phyloP scores from a whole-genome alignment of 2,888 invertebrate genomes.

The Chydorus sphaericus region DNA sequence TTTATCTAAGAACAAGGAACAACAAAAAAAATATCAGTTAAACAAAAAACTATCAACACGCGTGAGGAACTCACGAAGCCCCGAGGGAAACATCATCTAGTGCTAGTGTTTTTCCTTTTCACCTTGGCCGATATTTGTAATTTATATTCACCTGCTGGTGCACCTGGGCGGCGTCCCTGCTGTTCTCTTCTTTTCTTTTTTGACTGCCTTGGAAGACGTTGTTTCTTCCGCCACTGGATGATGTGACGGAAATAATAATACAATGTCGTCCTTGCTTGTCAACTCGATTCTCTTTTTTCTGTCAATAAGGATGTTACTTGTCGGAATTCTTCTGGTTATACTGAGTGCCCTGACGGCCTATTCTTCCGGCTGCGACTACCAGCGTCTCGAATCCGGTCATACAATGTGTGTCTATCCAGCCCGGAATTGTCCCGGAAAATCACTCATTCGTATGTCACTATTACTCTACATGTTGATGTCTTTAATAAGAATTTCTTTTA shows the following conservation, averaged over 20 bases:
- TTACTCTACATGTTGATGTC: not conserved
- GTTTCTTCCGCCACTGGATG: not conserved
- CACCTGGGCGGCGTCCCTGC: no score
- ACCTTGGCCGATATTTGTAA: no score
- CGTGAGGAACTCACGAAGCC: no score
- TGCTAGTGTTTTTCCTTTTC: no score
- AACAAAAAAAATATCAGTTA: not conserved
- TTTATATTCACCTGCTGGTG: no score
- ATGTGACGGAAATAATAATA: not conserved
- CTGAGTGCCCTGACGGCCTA: not conserved
- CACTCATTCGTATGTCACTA: constrained; percentile 17
- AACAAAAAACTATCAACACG: no score
- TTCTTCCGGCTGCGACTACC: constrained; percentile 16
- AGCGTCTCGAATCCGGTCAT: constrained; percentile 17
- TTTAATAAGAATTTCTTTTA: not conserved
- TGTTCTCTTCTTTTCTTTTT: no score
- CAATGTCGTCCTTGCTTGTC: not conserved
- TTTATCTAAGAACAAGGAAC: not conserved
- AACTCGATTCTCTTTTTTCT: not conserved
- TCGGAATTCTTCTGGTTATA: not conserved
- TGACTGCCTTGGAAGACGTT: no score
- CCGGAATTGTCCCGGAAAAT: constrained; percentile 18
- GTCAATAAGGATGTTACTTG: no score
- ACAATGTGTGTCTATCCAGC: constrained; percentile 19
- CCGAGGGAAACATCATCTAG: no score